Conservation (phyloP, 2,888 invertebrate genomes). For the Scrobipalpa costella region DNA sequence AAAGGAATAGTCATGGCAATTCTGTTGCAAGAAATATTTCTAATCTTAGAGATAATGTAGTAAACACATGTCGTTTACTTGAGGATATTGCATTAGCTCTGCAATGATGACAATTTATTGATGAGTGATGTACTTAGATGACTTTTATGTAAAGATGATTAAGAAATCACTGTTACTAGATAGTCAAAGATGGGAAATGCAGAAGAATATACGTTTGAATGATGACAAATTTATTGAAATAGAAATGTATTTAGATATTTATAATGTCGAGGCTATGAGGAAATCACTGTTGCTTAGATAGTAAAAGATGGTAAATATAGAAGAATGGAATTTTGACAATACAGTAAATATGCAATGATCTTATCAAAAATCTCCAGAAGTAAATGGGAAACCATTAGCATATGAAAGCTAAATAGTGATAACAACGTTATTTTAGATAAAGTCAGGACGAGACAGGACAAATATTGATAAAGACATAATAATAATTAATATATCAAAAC, state of each 20-base stretch:
- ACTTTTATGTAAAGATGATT: too few relatives aligned
- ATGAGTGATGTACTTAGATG: not conserved
- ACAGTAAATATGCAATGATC: not conserved
- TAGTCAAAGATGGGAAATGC: too few relatives aligned
- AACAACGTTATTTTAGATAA: constrained; percentile 1
- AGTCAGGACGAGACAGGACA: constrained; percentile 2
- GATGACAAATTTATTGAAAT: too few relatives aligned
- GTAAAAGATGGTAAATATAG: not conserved
- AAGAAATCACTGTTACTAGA: too few relatives aligned
- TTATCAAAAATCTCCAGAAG: not conserved
- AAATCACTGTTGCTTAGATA: too few relatives aligned
- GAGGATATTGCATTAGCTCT: not conserved
- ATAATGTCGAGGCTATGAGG: too few relatives aligned
- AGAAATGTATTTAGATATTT: too few relatives aligned
- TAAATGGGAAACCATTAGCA: not conserved
- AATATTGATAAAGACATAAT: not conserved
- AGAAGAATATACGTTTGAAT: too few relatives aligned
- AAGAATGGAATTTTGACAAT: not conserved
- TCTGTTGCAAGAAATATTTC: too few relatives aligned
- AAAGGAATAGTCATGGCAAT: not conserved
- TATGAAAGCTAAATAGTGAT: not conserved
- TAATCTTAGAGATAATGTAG: too few relatives aligned
- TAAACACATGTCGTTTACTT: too few relatives aligned
- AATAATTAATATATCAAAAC: not conserved
- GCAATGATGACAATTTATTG: not conserved